Base-by-base conservation (phyloP, 2,888 invertebrate species). In the Euproctis similis region DNA sequence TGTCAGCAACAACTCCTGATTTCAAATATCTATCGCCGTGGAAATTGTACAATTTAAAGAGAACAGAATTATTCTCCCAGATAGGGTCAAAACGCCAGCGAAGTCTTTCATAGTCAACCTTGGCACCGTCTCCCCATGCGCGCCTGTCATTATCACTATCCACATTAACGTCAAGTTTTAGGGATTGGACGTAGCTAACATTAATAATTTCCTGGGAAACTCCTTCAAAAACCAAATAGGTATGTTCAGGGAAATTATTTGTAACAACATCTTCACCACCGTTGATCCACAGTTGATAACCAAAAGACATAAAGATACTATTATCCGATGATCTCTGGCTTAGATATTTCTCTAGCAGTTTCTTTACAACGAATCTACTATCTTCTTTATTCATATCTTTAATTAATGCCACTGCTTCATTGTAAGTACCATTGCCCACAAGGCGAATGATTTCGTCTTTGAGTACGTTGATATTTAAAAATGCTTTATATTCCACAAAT, bases 41-140 rank as follows among this genome's bases (percentile, higher is more conserved):
- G 12, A n/a, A 4, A 5, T 23, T 23, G n/a, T 12, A 23, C 8
- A 68, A 30, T 39, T 57, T 54, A 24, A 64, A 66, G 1, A 30
- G 27, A 1, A 63, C 36, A 4, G 37, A 34, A 21, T 53, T 35
- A 14, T 52, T 36, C 2, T 42, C 36, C 49, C 49, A 52, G 4
- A 46, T 12, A 1, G 68, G 53, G 6, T 37, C 26, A 1, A 67
- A 13, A 21, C 44, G 47, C 68, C 68, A 68, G 18, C 33, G 39
- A 0, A 61, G 42, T 31, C 33, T 39, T 4, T 13, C 31, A 8
- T 41, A 48, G 2, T 38, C 40, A 22, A 40, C 41, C 9, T 57
- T 11, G 10, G 2, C 6, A 2, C 3, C 28, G 12, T 59, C 55
- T 2, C 63, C 63, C 43, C 37, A 49, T 2, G 41, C 56, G 11